Conservation (phyloP, 2,113 vertebrate genomes). For the Pelecanus crispus region DNA sequence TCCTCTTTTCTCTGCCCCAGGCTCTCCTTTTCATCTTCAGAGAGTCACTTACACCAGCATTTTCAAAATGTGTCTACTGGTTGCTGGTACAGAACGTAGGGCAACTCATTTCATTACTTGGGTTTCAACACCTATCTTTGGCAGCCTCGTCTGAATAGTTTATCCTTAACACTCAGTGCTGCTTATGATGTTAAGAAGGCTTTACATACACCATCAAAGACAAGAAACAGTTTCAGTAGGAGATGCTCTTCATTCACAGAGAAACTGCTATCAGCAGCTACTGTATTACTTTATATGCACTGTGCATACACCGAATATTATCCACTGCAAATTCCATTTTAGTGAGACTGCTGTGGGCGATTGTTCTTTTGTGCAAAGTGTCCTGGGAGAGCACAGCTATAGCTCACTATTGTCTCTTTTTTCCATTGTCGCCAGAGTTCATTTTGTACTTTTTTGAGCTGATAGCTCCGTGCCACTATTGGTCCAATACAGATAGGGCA, state of each 20-base stretch:
- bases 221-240: background rate
- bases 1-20: background rate
- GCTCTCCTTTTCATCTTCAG: background rate
- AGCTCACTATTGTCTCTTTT: constrained; percentile 11
- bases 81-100: background rate
- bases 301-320: background rate
- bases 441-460: constrained; percentile 12
- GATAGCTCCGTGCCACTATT: background rate
- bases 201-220: background rate
- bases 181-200: background rate
- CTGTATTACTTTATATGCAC: background rate
- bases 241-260: background rate
- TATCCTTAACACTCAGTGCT: background rate
- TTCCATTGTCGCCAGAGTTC: background rate
- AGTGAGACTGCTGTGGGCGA: background rate
- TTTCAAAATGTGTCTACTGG: background rate
- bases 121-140: background rate
- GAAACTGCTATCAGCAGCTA: background rate
- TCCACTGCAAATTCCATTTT: background rate
- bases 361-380: constrained; percentile 17
- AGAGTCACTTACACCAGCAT: background rate
- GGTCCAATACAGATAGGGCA: background rate
- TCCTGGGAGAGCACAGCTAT: constrained; percentile 12
- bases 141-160: background rate
- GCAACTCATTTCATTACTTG: background rate